phyloP scores from a whole-genome alignment of 1,140 invertebrate genomes.

The Teleopsis dalmanni region DNA sequence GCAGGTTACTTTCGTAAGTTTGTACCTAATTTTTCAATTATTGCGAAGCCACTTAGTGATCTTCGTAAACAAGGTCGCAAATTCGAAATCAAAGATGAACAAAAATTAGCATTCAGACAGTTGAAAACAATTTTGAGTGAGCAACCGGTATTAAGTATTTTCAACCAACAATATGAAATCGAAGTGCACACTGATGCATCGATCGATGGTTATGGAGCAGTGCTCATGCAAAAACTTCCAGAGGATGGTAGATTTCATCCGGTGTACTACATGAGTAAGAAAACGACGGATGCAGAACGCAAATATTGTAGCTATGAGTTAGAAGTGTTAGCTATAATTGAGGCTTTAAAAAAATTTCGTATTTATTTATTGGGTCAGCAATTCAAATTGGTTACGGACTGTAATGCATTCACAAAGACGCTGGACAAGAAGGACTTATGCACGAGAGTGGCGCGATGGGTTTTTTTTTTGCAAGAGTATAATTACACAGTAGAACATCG shows the following conservation, averaged over 20 bases:
- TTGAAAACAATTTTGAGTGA: constrained; percentile 11
- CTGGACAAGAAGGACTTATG: constrained; percentile 27
- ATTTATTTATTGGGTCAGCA: constrained; percentile 17
- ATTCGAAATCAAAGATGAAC: constrained; percentile 4
- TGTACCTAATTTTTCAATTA: constrained; percentile 26
- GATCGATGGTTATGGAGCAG: constrained; percentile 24
- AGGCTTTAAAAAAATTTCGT: constrained; percentile 22
- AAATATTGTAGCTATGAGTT: constrained; percentile 40
- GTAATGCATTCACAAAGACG: constrained; percentile 30
- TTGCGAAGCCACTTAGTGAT: constrained; percentile 30
- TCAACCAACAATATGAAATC: constrained; percentile 20
- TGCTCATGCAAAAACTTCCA: constrained; percentile 29
- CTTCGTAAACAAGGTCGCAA: constrained; percentile 22
- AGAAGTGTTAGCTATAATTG: constrained; percentile 46
- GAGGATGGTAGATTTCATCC: constrained; percentile 44
- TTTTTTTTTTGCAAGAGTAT: constrained; percentile 22
- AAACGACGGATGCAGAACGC: constrained; percentile 25
- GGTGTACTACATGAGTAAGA: constrained; percentile 42
- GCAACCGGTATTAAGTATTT: constrained; percentile 37
- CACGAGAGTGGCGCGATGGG: constrained; percentile 25
- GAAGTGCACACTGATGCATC: constrained; percentile 40
- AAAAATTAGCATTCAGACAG: constrained; percentile 7
- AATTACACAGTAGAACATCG: constrained; percentile 24
- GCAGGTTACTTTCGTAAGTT: constrained; percentile 38
- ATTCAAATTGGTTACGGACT: constrained; percentile 24